These are phyloP conservation scores for Lasioglossum figueresi DNA, from an alignment of 2,888 invertebrate genomes.

Conservation along the genomic window DNA sequence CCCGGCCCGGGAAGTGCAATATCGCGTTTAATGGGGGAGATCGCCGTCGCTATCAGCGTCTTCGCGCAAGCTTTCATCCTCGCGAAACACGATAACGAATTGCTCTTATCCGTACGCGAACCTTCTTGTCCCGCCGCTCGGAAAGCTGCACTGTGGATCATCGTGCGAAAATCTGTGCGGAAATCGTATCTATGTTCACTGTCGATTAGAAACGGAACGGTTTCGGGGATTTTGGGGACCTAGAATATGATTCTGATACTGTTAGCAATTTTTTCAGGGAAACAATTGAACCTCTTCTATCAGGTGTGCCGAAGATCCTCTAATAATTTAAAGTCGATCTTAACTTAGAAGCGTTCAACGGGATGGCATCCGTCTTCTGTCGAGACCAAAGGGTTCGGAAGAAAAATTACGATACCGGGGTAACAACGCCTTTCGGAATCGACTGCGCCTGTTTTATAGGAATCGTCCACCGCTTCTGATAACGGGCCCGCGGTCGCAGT, in stretches of 20 bases:
- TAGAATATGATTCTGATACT: no score
- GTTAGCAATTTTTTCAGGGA: background rate
- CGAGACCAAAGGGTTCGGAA: background rate
- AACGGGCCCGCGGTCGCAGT: conserved; percentile 36
- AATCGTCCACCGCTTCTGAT: background rate
- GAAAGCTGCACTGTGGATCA: no score
- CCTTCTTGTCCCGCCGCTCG: conserved; percentile 1
- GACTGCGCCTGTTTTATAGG: background rate
- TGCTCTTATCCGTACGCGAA: conserved; percentile 54
- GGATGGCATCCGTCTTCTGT: background rate
- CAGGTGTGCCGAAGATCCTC: conserved; percentile 6
- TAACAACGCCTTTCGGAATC: background rate
- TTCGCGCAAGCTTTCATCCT: conserved; percentile 52
- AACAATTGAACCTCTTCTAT: background rate
- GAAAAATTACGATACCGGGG: background rate
- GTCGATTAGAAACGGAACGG: background rate
- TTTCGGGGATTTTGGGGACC: background rate
- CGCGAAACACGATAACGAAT: conserved; percentile 57
- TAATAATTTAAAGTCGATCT: no score
- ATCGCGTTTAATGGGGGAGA: conserved; percentile 37
- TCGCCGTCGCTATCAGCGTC: conserved; percentile 34
- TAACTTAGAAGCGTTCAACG: background rate
- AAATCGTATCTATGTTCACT: no score
- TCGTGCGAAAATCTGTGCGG: no score
- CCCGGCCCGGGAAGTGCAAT: conserved; percentile 23